Evolutionary conservation across 2,888 invertebrate species (phyloP).

Genomic region (Leucophenga montana): DNA sequence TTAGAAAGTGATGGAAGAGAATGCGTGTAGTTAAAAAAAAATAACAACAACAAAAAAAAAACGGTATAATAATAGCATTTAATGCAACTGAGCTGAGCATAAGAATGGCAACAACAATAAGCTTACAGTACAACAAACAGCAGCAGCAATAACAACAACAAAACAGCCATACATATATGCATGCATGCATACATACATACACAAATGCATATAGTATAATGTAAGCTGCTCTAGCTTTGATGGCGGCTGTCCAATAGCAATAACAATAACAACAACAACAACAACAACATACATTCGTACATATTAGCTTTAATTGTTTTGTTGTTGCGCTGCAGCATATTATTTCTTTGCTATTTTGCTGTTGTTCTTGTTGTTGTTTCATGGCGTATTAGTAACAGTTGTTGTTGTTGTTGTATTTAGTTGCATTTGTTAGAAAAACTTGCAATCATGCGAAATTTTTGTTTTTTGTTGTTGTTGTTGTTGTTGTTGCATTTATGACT

Average conservation of each 20-base stretch:
- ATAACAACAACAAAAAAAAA: conserved; percentile 22
- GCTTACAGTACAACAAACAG: neutral
- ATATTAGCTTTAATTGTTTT: neutral
- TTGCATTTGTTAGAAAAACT: neutral
- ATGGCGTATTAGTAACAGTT: neutral
- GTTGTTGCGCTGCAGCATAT: neutral
- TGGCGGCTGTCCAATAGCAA: neutral
- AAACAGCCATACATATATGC: neutral
- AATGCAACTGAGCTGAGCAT: conserved; percentile 35
- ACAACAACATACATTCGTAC: conserved; percentile 24
- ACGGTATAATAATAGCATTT: conserved; percentile 65
- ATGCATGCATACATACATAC: too few species aligned
- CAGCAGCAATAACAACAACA: conserved; percentile 6
- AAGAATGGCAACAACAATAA: conserved; percentile 3
- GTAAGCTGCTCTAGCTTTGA: too few species aligned
- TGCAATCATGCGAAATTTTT: neutral
- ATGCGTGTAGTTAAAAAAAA: too few species aligned
- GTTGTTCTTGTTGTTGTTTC: neutral
- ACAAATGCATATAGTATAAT: neutral
- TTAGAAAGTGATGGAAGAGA: too few species aligned
- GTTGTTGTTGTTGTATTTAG: neutral
- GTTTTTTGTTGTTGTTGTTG: neutral
- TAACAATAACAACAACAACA: conserved; percentile 12
- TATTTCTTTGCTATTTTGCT: too few species aligned
- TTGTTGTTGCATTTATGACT: neutral